Base-by-base conservation (phyloP, 1,140 invertebrate species). In the Hypsibius dujardini region DNA sequence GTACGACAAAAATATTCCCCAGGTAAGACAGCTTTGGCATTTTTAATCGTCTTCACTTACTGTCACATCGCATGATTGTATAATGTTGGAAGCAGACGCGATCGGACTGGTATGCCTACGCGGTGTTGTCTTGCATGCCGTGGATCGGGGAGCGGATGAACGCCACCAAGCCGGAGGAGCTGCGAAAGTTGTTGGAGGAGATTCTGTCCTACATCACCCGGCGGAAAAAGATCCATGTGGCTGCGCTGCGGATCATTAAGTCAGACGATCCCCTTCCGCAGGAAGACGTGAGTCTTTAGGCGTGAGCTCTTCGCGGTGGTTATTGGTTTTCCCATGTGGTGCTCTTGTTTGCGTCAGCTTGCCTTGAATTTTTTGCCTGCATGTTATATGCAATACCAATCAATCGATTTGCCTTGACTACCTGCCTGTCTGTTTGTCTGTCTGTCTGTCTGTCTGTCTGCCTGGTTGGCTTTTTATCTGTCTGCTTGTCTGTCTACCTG, bases 71-170 rank as follows among this genome's bases (percentile, higher is more conserved):
- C 28, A 28, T 28, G 28, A 28, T 28, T 28, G 28, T 28, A 0
- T 28, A 28, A 74, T 70, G 60, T n/a, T 59, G 46, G 71, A 74
- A 76, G 47, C 73, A 85, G 84, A 87, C 88, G 46, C 84, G 94
- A 72, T 87, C 90, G 72, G 94, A 97, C 80, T 97, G 92, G 88
- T 96, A 90, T 79, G 89, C 96, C 15, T 96, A 90, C 81, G 88
- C 90, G n/a, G 92, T 98, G 7, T 81, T 98, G 1, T 90, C 90
- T 50, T 88, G 90, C 28, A 79, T 98, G 50, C 95, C 95, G 0
- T 98, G 92, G 92, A 92, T 82, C 76, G 70, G 56, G 7, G 56
- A 70, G 40, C 14, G 40, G 7, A 12, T 70, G 70, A 70, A 50
- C 40, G 47, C 47, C 70, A 70, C 14, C 56, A 12, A 28, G 46